These are phyloP conservation scores for Bacillus rossius DNA, from an alignment of 1,140 invertebrate genomes.

Conservation along the genomic window DNA sequence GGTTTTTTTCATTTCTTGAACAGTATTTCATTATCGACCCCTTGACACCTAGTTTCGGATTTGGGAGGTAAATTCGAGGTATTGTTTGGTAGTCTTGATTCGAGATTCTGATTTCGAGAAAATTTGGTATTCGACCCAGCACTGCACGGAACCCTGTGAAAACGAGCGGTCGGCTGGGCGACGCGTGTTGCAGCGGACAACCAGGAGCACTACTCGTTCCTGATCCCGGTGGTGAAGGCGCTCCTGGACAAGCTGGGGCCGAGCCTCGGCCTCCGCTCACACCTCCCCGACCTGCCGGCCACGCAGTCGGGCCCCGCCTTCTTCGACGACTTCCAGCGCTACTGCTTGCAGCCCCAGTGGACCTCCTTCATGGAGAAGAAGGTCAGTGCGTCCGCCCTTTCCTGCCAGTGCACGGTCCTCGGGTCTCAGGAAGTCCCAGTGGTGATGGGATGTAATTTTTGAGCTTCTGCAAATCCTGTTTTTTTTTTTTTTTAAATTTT, in stretches of 20 bases:
- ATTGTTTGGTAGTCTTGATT: too few species aligned
- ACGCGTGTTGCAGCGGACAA: constrained; percentile 38
- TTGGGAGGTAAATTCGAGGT: too few species aligned
- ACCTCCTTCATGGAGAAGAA: constrained; percentile 50
- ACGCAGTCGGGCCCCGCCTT: constrained; percentile 50
- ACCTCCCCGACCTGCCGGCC: constrained; percentile 49
- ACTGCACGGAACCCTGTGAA: too few species aligned
- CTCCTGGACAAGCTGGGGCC: constrained; percentile 51
- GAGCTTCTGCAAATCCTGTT: not conserved
- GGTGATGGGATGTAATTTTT: not conserved
- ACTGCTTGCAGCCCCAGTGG: constrained; percentile 54
- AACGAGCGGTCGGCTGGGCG: too few species aligned
- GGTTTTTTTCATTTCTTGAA: too few species aligned
- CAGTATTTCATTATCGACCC: too few species aligned
- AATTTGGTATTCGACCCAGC: too few species aligned
- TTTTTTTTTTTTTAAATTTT: not conserved
- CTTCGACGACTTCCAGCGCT: constrained; percentile 56
- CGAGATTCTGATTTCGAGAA: too few species aligned
- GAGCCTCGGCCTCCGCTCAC: constrained; percentile 45
- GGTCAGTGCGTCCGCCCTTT: constrained; percentile 34
- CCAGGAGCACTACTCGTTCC: constrained; percentile 54
- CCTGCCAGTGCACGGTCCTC: not conserved
- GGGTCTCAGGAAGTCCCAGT: not conserved
- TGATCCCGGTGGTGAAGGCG: constrained; percentile 58
- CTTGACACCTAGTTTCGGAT: too few species aligned